Base-by-base conservation (phyloP, 2,888 invertebrate genomes). In the Lithophane socia region DNA sequence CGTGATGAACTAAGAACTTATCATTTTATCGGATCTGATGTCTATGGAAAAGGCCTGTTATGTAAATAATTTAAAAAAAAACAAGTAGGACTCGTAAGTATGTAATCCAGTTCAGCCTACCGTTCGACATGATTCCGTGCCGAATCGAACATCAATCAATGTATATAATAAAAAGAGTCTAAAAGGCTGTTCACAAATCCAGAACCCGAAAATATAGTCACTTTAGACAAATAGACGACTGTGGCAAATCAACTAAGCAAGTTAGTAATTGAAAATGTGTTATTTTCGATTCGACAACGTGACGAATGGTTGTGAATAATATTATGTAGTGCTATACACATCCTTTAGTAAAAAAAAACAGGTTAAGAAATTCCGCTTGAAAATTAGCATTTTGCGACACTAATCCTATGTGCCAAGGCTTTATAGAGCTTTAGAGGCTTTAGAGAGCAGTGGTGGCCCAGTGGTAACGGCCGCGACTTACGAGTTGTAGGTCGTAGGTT, bases 351-450 rank as follows among this genome's bases (percentile, higher is more conserved):
- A 54, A 71, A 66, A 71, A 58, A 81, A 72, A 29, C 29, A 29
- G 29, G 72, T 75, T 77, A 63, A 71, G 29, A 66, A 65, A 70
- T 72, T 52, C 60, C 69, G 21, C 16, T 66, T 18, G 8, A 13
- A 56, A 79, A 83, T 86, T 75, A 61, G 37, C 77, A 66, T 75
- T 78, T 71, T 52, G 58, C 24, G 77, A 73, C 70, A 75, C 77
- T 76, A 83, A 84, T 87, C 56, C 67, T 7, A 52, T 54, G 37
- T 75, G 78, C 73, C 84, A 80, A 82, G 79, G 79, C 42, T 67
- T 67, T 76, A 64, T 42, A 71, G n/a, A n/a, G n/a, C n/a, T n/a
- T n/a, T n/a, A n/a, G n/a, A n/a, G n/a, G n/a, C n/a, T n/a, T n/a
- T n/a, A n/a, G n/a, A n/a, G n/a, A n/a, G n/a, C n/a, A n/a, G n/a